phyloP scores from a whole-genome alignment of 35 echinoderm and acorn worm genomes.

The Stichopus chloronotus region DNA sequence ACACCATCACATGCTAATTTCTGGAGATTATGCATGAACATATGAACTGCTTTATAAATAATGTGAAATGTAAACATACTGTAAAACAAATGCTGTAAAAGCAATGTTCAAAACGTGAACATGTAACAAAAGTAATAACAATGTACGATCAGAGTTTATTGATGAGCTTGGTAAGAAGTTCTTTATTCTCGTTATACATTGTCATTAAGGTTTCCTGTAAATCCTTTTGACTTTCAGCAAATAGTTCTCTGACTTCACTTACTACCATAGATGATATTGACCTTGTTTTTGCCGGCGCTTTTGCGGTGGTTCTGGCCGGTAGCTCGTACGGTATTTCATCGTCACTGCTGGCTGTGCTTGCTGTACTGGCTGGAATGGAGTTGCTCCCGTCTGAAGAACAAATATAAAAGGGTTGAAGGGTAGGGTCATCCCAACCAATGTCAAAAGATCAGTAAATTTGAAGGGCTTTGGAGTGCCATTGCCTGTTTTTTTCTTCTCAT shows the following conservation, averaged over 20 bases:
- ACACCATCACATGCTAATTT: no score
- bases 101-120: background rate
- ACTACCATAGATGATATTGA: background rate
- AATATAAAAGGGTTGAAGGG: constrained; percentile 6
- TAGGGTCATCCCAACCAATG: background rate
- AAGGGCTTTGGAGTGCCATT: background rate
- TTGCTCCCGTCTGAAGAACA: background rate
- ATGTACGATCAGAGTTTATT: background rate
- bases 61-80: background rate
- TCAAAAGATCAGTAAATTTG: background rate
- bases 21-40: no score
- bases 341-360: background rate
- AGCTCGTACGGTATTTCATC: constrained; percentile 3
- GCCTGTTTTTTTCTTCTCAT: constrained; percentile 7
- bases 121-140: constrained; percentile 2
- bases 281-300: background rate
- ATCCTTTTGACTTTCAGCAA: background rate
- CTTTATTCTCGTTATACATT: background rate
- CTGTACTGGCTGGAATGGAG: background rate
- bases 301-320: background rate
- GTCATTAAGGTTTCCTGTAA: constrained; percentile 10
- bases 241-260: constrained; percentile 1
- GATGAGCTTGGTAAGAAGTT: constrained; percentile 12
- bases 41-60: no score
- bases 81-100: background rate